Conservation (phyloP, 2,113 vertebrate genomes). For the Brachionichthys hirsutus region DNA sequence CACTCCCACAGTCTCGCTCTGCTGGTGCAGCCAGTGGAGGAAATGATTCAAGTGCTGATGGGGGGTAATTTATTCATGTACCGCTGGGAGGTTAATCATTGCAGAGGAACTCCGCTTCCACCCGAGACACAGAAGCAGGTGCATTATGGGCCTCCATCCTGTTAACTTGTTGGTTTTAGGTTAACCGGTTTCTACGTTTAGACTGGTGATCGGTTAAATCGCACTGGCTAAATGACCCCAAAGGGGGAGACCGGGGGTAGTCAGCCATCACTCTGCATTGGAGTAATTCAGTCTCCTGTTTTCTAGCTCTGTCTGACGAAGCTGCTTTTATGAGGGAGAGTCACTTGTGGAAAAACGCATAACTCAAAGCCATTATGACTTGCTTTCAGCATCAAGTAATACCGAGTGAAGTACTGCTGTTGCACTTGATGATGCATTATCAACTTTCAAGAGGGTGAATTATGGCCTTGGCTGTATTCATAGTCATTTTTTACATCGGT, state of each 20-base stretch:
- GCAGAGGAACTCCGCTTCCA: slow-evolving; percentile 1
- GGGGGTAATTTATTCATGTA: slow-evolving; percentile 68
- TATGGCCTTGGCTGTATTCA: slow-evolving; percentile 54
- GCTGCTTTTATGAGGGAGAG: slow-evolving; percentile 56
- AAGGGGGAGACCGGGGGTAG: not conserved
- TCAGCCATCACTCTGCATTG: slow-evolving; percentile 42
- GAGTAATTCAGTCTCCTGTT: slow-evolving; percentile 46
- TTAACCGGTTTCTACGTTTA: too few species aligned
- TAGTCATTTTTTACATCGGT: slow-evolving; percentile 40
- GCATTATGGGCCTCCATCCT: too few species aligned
- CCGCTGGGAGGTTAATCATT: slow-evolving; percentile 50
- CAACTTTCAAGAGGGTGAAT: slow-evolving; percentile 63
- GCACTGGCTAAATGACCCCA: too few species aligned
- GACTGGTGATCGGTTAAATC: not conserved
- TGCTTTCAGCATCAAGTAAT: slow-evolving; percentile 63
- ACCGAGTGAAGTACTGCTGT: slow-evolving; percentile 56
- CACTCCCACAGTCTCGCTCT: slow-evolving; percentile 1
- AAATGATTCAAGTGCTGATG: slow-evolving; percentile 53
- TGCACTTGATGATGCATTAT: slow-evolving; percentile 71
- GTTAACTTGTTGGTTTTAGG: too few species aligned
- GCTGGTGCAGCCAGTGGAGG: slow-evolving; percentile 25
- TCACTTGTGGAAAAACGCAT: slow-evolving; percentile 57
- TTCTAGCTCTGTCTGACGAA: slow-evolving; percentile 51
- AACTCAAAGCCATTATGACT: slow-evolving; percentile 61
- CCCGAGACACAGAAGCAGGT: too few species aligned